phyloP scores from a whole-genome alignment of 2,113 vertebrate genomes.

The Leucopternis melanops region DNA sequence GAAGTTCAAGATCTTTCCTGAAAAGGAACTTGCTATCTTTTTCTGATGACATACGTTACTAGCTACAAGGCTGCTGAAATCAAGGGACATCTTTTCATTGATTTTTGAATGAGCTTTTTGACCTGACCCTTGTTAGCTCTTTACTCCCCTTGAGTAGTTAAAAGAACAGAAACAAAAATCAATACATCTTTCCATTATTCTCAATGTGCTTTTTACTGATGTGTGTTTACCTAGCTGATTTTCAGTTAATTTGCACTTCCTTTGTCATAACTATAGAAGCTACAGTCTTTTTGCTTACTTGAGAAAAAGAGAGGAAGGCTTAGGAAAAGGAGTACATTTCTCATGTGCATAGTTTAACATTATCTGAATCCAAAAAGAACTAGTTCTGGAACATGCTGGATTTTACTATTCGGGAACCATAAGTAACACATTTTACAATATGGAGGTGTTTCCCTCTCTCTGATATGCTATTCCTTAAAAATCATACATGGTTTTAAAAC shows the following conservation, averaged over 20 bases:
- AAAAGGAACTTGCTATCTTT: neutral
- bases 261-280: neutral
- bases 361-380: neutral
- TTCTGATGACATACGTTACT: neutral
- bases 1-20: neutral
- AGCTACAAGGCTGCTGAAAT: neutral
- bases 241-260: neutral
- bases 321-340: neutral
- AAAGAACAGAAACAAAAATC: neutral
- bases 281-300: neutral
- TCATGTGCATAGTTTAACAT: neutral
- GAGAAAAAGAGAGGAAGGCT: neutral
- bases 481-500: neutral
- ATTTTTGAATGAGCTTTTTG: neutral
- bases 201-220: neutral
- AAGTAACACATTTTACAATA: neutral
- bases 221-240: neutral
- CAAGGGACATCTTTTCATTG: neutral
- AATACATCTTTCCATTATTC: neutral
- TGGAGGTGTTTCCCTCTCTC: neutral
- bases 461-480: conserved; percentile 7
- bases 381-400: neutral
- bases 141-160: neutral
- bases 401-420: neutral
- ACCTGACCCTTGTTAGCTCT: neutral